Evolutionary conservation across 2,113 vertebrate species (phyloP), one percentile per base, ranked within the genome.

Genomic region (Pteruthius melanotis): DNA sequence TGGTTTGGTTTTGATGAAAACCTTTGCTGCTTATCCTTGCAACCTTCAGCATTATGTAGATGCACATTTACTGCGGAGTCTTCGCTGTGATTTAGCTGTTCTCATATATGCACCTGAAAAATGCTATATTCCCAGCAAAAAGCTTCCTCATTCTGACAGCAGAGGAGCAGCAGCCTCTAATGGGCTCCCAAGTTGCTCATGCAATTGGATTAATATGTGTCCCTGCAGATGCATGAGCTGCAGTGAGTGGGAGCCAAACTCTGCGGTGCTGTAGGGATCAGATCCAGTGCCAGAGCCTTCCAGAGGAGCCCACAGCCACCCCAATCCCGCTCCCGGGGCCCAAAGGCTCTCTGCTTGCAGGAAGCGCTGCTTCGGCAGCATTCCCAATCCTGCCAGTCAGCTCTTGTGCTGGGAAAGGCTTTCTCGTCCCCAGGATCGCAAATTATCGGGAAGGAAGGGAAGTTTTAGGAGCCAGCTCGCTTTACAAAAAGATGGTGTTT

Each of bases 261-360:
- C 50, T 15, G 23, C 0, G 0, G 37, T 9, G 68, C 15, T 31
- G 2, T 13, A 0, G 6, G 54, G 64, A 68, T 8, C 7, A 13
- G 17, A 49, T 5, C 0, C 1, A 31, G 47, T 1, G 28, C 28
- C 56, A 50, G 66, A 54, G 4, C 20, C 9, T 56, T 60, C 26
- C n/a, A 79, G 65, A 66, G 35, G 9, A 31, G 21, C 28, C 37
- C 64, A 9, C 9, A 50, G 33, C 15, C 59, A 75, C 16, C 39
- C 20, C 72, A 45, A 3, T 4, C 12, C 50, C 26, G 1, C 30
- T 54, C 11, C 9, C 6, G 17, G 52, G 5, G n/a, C 17, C 56
- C 59, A 84, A 35, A 52, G n/a, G 50, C 30, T 33, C 64, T 19
- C 70, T 53, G 13, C 45, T 35, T 12, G 24, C 15, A 35, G 18